These are phyloP conservation scores for Apogon hyalosoma DNA, from an alignment of 2,797 vertebrate species.

Conservation along the genomic window DNA sequence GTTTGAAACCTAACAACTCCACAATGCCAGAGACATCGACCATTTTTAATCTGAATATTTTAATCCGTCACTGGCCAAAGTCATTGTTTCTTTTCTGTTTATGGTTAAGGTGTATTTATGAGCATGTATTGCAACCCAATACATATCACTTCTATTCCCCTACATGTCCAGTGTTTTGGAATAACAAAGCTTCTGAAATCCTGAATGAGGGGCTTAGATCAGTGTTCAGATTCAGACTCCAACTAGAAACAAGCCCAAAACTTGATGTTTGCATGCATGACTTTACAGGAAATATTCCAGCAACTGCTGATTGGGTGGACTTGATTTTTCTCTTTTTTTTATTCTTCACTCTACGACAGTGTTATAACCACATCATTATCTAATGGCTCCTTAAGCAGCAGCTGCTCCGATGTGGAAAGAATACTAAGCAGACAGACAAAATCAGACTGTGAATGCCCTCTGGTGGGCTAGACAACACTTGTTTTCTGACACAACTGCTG, in stretches of 20 bases:
- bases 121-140: too few relatives aligned
- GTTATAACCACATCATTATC: slow-evolving; percentile 43
- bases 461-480: slow-evolving; percentile 24
- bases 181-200: too few relatives aligned
- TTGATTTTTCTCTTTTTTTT: slow-evolving; percentile 34
- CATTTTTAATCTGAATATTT: too few relatives aligned
- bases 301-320: slow-evolving; percentile 24
- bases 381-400: slow-evolving; percentile 60
- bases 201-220: too few relatives aligned
- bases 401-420: slow-evolving; percentile 52
- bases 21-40: too few relatives aligned
- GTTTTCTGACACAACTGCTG: slow-evolving; percentile 5
- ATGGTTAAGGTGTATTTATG: too few relatives aligned
- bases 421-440: slow-evolving; percentile 39
- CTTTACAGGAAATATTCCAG: slow-evolving; percentile 21
- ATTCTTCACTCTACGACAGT: slow-evolving; percentile 10
- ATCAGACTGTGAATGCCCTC: slow-evolving; percentile 33
- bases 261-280: slow-evolving; percentile 1
- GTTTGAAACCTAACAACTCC: too few relatives aligned
- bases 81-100: too few relatives aligned
- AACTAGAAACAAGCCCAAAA: neutral
- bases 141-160: too few relatives aligned
- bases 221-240: too few relatives aligned
- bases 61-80: too few relatives aligned
- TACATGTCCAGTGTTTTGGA: too few relatives aligned